Evolutionary conservation across 2,113 vertebrate species (phyloP).

Genomic region (Melanocharis versteri): DNA sequence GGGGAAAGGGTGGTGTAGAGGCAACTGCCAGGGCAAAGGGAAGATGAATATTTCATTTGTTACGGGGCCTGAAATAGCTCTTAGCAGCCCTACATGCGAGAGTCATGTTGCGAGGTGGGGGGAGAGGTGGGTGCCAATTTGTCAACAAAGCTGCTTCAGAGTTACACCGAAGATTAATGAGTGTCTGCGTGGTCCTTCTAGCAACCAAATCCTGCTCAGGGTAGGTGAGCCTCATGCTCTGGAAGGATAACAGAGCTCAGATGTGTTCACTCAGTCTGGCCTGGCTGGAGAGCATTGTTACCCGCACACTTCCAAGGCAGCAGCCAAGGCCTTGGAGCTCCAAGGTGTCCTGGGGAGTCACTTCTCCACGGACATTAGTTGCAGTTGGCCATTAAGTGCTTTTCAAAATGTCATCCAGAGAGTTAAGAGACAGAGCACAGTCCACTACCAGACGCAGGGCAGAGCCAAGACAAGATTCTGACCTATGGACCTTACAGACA

Average conservation of each 20-base stretch:
- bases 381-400: not conserved
- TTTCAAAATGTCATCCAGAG: not conserved
- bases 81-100: not conserved
- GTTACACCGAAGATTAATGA: constrained; percentile 29
- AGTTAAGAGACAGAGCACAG: not conserved
- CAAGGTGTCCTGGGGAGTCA: not conserved
- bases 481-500: not conserved
- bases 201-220: not conserved
- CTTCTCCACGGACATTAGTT: not conserved
- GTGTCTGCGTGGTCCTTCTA: not conserved
- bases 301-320: not conserved
- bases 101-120: not conserved
- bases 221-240: not conserved
- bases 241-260: not conserved
- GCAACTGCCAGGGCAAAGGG: constrained; percentile 30
- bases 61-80: constrained; percentile 45
- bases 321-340: not conserved
- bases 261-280: not conserved
- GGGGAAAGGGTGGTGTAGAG: not conserved
- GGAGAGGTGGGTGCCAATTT: constrained; percentile 37
- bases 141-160: constrained; percentile 39
- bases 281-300: not conserved
- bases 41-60: constrained; percentile 48
- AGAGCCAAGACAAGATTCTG: not conserved
- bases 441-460: not conserved